These are phyloP conservation scores for Drosophila anceps DNA, from an alignment of 2,888 invertebrate genomes.

Conservation along the genomic window DNA sequence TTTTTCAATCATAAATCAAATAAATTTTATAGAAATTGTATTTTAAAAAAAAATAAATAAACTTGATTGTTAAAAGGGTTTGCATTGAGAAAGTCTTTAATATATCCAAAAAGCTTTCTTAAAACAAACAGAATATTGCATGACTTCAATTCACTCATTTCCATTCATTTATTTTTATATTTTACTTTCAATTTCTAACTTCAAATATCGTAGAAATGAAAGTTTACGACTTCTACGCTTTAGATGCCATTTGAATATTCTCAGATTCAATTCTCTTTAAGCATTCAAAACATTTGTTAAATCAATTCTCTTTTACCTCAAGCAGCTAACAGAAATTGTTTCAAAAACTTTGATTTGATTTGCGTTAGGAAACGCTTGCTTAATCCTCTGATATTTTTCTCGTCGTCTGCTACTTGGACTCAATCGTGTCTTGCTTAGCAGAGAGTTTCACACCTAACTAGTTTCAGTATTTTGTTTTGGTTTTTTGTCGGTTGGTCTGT, in stretches of 20 bases:
- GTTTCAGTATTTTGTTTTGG: conserved; percentile 7
- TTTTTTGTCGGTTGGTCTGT: neutral
- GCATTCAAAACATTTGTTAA: neutral
- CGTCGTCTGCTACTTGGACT: neutral
- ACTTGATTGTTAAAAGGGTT: too few relatives aligned
- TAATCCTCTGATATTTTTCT: neutral
- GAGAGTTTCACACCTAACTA: conserved; percentile 19
- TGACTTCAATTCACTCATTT: neutral
- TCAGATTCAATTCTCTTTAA: too few relatives aligned
- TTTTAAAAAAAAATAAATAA: too few relatives aligned
- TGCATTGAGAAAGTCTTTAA: too few relatives aligned
- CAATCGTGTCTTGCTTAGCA: neutral
- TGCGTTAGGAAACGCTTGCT: neutral
- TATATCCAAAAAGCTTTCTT: too few relatives aligned
- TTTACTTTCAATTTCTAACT: neutral
- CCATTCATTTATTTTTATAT: neutral
- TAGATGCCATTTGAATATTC: too few relatives aligned
- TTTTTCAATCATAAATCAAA: too few relatives aligned
- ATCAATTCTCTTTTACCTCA: neutral
- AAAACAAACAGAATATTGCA: neutral
- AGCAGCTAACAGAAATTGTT: too few relatives aligned
- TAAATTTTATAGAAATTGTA: too few relatives aligned
- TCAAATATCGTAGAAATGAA: neutral
- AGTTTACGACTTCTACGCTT: too few relatives aligned
- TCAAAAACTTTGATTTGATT: neutral